A percentile compares a stretch with the other conserved stretches of the same genome.
These are phyloP conservation scores for Drosophila rufa DNA, from an alignment of 1,140 invertebrate species.

Conservation along the genomic window DNA sequence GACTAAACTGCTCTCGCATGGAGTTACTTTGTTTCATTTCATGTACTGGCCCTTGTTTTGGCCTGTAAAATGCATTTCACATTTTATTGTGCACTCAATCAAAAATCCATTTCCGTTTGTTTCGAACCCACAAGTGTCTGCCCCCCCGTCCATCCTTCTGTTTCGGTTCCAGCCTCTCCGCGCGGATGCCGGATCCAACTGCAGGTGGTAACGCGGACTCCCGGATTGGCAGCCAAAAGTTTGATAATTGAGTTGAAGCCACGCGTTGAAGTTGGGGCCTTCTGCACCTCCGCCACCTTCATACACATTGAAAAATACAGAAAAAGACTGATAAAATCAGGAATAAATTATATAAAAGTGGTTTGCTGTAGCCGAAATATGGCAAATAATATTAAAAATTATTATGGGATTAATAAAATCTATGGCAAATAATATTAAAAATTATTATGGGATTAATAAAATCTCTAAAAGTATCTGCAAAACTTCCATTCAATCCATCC, in stretches of 20 bases:
- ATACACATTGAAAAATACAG: constrained; percentile 6
- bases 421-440: too few species aligned
- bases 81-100: constrained; percentile 83
- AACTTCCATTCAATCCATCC: too few species aligned
- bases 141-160: constrained; percentile 1
- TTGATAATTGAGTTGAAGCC: constrained; percentile 80
- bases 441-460: too few species aligned
- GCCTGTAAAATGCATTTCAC: constrained; percentile 80
- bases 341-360: too few species aligned
- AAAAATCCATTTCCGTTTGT: constrained; percentile 83
- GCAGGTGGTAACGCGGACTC: constrained; percentile 37
- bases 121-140: constrained; percentile 48
- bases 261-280: constrained; percentile 51
- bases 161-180: constrained; percentile 5
- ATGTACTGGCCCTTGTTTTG: constrained; percentile 49
- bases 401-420: too few species aligned
- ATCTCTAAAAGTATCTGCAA: too few species aligned
- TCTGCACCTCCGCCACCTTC: background rate
- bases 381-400: too few species aligned
- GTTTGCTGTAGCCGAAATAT: too few species aligned
- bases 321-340: background rate
- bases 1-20: constrained; percentile 56
- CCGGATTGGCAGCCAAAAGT: constrained; percentile 74
- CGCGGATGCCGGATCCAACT: constrained; percentile 17
- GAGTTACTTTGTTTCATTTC: constrained; percentile 31